A percentile compares a stretch with the other conserved stretches of the same genome.
Conservation (phyloP, 2,113 vertebrate species). For the Carollia perspicillata region DNA sequence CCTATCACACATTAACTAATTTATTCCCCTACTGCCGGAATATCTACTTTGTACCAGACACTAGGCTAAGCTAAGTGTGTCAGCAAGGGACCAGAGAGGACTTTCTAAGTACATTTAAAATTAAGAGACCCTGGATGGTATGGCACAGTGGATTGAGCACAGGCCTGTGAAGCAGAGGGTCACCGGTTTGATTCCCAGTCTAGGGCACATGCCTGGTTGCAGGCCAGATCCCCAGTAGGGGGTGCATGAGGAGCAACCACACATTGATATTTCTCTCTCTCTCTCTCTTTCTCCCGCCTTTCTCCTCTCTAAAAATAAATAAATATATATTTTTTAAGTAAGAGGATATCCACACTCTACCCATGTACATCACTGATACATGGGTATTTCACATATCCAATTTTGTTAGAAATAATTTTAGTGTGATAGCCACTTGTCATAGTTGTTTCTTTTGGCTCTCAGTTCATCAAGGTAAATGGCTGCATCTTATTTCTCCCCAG, state of each 20-base stretch:
- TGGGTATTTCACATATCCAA: neutral
- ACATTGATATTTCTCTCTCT: too few relatives aligned
- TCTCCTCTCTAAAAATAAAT: too few relatives aligned
- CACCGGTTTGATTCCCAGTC: too few relatives aligned
- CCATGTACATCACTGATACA: neutral
- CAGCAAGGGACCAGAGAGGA: neutral
- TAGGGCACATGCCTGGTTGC: too few relatives aligned
- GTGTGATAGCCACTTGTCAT: neutral
- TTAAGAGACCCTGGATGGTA: too few relatives aligned
- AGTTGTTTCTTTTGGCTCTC: neutral
- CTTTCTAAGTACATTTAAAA: neutral
- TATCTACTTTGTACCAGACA: neutral
- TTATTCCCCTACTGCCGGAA: neutral
- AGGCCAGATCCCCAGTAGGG: too few relatives aligned
- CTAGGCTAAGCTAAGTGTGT: neutral
- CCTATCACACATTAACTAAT: neutral
- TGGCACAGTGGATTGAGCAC: too few relatives aligned
- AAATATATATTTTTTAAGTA: neutral
- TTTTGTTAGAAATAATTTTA: neutral
- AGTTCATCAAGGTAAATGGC: neutral
- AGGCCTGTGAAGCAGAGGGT: too few relatives aligned
- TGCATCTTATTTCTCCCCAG: neutral
- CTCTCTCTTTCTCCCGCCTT: too few relatives aligned
- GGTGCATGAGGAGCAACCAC: too few relatives aligned
- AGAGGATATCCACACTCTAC: neutral